phyloP scores from a whole-genome alignment of 2,797 vertebrate genomes.

The Helarctos malayanus region DNA sequence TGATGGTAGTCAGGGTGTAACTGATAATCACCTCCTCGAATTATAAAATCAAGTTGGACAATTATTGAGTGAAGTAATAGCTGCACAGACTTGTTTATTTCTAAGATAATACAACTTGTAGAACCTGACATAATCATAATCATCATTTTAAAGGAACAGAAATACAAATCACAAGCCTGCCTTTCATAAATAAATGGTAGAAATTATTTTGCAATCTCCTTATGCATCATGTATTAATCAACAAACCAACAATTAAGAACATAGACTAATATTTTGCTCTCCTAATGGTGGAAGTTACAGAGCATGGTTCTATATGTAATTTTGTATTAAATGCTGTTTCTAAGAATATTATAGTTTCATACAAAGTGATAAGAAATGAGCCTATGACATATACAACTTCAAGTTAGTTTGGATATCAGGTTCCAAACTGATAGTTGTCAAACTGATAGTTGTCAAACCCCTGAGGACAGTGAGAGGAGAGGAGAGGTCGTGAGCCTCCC shows the following conservation, averaged over 20 bases:
- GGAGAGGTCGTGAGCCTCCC: neutral
- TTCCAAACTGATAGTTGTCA: slow-evolving; percentile 12
- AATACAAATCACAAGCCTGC: neutral
- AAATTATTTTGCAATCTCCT: neutral
- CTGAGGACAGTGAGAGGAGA: neutral
- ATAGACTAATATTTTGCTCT: slow-evolving; percentile 13
- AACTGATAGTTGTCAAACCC: neutral
- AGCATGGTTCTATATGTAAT: neutral
- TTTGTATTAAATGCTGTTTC: neutral
- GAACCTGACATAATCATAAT: neutral
- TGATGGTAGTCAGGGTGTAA: neutral
- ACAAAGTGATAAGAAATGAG: neutral
- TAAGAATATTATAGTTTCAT: neutral
- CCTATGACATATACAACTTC: neutral
- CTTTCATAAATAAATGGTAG: neutral
- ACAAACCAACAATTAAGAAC: neutral
- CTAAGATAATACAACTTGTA: neutral
- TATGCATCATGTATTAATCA: neutral
- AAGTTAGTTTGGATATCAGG: neutral
- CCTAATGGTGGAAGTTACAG: neutral
- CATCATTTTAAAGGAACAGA: neutral
- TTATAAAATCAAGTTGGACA: neutral
- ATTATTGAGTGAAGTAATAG: neutral
- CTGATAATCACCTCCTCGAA: neutral
- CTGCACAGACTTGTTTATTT: neutral